phyloP scores from a whole-genome alignment of 1,140 invertebrate species.

The Cardiocondyla obscurior region DNA sequence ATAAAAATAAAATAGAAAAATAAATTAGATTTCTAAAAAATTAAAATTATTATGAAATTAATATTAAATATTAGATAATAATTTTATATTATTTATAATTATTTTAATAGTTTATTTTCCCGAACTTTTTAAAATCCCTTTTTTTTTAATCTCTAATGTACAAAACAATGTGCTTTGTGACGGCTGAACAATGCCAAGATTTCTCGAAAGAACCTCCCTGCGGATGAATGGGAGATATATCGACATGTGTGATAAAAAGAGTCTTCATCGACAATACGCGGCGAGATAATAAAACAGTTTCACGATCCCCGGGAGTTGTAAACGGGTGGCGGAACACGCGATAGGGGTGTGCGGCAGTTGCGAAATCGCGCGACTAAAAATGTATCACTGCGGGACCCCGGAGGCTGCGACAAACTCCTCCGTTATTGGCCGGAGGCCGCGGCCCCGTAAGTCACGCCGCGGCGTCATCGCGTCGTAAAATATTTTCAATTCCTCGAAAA shows the following conservation, averaged over 20 bases:
- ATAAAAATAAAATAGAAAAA: neutral
- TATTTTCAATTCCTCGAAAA: constrained; percentile 58
- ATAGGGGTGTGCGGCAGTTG: constrained; percentile 16
- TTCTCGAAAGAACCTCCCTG: neutral
- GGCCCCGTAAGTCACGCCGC: constrained; percentile 47
- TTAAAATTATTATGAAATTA: no score
- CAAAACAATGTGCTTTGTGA: neutral
- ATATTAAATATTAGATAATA: no score
- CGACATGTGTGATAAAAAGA: neutral
- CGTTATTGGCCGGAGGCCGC: neutral
- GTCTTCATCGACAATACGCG: neutral
- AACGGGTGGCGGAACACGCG: neutral
- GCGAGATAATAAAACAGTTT: constrained; percentile 14
- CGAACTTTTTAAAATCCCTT: no score
- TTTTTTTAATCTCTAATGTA: neutral
- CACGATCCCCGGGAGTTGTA: neutral
- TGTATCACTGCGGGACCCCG: constrained; percentile 30
- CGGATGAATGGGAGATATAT: neutral
- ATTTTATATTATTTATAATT: neutral
- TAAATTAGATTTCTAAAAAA: no score
- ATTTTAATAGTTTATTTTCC: neutral
- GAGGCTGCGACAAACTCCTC: constrained; percentile 15
- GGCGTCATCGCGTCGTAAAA: constrained; percentile 57
- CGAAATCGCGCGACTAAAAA: constrained; percentile 44
- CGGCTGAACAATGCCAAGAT: neutral